Conservation (phyloP, 2,888 invertebrate species). For the Epirrhoe alternata region DNA sequence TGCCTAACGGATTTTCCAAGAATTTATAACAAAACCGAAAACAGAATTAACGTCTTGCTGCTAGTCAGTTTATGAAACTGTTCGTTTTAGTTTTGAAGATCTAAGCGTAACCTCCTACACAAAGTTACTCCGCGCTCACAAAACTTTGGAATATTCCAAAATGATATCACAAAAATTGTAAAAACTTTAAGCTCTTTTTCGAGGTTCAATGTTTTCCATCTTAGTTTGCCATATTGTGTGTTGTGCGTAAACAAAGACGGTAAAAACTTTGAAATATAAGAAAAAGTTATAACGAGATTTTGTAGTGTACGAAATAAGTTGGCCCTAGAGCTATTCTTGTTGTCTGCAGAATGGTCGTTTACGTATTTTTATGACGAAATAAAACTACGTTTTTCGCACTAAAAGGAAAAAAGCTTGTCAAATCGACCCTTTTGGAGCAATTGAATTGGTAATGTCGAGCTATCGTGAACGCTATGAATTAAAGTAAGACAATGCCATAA, state of each 20-base stretch:
- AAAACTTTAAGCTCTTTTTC: neutral
- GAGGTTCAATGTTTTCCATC: neutral
- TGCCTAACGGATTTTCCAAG: slow-evolving; percentile 1
- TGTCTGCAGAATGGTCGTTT: slow-evolving; percentile 39
- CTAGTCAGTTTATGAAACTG: neutral
- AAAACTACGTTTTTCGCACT: slow-evolving; percentile 36
- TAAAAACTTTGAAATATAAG: slow-evolving; percentile 27
- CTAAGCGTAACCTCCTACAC: no score
- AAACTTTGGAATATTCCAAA: neutral
- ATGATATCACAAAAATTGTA: neutral
- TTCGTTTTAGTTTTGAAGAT: no score
- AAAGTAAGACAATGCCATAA: neutral
- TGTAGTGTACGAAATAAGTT: slow-evolving; percentile 39
- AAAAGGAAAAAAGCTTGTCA: slow-evolving; percentile 10
- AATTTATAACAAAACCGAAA: neutral
- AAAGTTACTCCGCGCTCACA: no score
- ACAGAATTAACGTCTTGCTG: neutral
- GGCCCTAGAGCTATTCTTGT: slow-evolving; percentile 34
- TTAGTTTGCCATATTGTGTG: neutral
- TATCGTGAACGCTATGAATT: slow-evolving; percentile 18
- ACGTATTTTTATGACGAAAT: slow-evolving; percentile 42
- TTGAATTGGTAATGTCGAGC: slow-evolving; percentile 29
- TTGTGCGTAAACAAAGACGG: slow-evolving; percentile 5
- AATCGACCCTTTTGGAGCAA: slow-evolving; percentile 26
- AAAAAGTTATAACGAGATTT: slow-evolving; percentile 44